Percentiles rank a stretch among this genome's conserved stretches.
These are phyloP conservation scores for Isoperla grammatica DNA, from an alignment of 2,888 invertebrate genomes.

Conservation along the genomic window DNA sequence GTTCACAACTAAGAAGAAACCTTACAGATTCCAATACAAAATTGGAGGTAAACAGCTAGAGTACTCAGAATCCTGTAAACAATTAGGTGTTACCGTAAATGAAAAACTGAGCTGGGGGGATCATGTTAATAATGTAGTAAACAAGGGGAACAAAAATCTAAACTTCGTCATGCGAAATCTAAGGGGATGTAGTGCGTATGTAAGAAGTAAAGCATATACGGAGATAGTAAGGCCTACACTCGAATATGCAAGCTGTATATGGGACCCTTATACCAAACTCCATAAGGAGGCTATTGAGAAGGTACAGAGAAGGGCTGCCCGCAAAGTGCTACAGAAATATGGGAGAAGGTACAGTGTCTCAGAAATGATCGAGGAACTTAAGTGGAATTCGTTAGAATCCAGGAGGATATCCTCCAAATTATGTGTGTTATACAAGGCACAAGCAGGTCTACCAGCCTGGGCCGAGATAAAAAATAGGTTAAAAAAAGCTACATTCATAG, in stretches of 20 bases:
- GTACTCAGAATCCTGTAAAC: background rate
- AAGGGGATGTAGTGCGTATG: too few species aligned
- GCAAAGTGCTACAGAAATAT: background rate
- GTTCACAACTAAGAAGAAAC: constrained; percentile 1
- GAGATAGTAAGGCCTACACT: constrained; percentile 7
- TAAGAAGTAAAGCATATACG: too few species aligned
- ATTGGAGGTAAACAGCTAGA: background rate
- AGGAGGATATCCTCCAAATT: background rate
- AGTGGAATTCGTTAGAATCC: background rate
- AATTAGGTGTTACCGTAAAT: background rate
- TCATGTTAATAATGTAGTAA: background rate
- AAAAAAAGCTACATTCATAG: background rate
- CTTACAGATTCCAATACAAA: background rate
- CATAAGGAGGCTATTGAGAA: background rate
- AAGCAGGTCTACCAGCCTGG: background rate
- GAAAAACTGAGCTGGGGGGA: background rate
- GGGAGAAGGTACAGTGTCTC: background rate
- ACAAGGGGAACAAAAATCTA: constrained; percentile 5
- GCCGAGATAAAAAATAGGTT: background rate
- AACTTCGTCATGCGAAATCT: background rate
- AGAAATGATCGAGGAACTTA: background rate
- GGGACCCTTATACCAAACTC: constrained; percentile 3
- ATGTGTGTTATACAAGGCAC: background rate
- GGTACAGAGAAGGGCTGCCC: constrained; percentile 4
- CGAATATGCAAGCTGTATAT: background rate